Base-by-base conservation (phyloP, 2,888 invertebrate genomes). In the Elysia crispata region DNA sequence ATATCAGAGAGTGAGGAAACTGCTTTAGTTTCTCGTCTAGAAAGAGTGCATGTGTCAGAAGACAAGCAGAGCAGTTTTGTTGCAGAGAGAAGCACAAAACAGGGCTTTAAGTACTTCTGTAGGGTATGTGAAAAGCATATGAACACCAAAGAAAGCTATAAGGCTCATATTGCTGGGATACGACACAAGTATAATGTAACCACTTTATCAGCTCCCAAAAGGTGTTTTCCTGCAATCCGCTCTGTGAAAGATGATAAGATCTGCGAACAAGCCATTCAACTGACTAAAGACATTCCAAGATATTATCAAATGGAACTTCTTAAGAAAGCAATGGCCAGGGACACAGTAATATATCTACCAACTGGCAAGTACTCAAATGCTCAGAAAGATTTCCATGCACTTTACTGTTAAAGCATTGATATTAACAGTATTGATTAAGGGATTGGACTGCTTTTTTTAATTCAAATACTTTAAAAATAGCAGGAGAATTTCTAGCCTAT, bases 331-430 rank as follows among this genome's bases (percentile, higher is more conserved):
- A 84, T 89, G 86, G 82, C 74, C 18, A 76, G 70, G 23, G 89
- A 90, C 79, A 84, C 83, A 20, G 85, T 90, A 25, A 84, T 87
- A 74, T 90, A 89, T 76, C 84, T 90, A 28, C 90, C 90, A 41
- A 90, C 90, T 84, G 90, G 90, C 89, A 76, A 80, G 76, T 54
- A 20, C 18, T 18, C n/a, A 33, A 60, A 60, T 3, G 23, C n/a
- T n/a, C 3, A 8, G 60, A 60, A 25, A 6, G 60, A 13, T 60
- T 60, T n/a, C 15, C 6, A 30, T 31, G 33, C 6, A 13, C 1
- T 33, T 33, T 33, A 20, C 66, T n/a, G n/a, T n/a, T n/a, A n/a
- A n/a, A n/a, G n/a, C n/a, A n/a, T n/a, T n/a, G n/a, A n/a, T n/a
- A n/a, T n/a, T n/a, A n/a, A n/a, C n/a, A n/a, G n/a, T n/a, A n/a